Percentiles rank a stretch among this genome's conserved stretches.
Evolutionary conservation across 2,888 invertebrate genomes (phyloP).

Genomic region (Apamea epomidion): DNA sequence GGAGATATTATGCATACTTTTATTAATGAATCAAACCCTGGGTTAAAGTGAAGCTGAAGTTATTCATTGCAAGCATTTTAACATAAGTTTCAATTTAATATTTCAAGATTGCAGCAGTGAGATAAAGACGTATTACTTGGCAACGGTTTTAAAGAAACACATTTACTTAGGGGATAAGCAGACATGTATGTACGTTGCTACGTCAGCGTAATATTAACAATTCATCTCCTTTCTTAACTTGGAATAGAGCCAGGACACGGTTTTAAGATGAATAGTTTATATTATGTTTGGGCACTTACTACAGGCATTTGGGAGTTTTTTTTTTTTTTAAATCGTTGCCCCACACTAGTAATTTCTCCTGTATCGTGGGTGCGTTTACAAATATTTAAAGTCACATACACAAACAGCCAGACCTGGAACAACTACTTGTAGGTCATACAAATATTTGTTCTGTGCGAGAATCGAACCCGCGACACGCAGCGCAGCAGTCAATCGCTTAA

Average conservation of each 20-base stretch:
- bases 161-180: conserved; percentile 34
- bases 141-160: conserved; percentile 37
- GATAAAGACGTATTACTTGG: conserved; percentile 49
- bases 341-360: no score
- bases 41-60: neutral
- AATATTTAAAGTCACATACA: no score
- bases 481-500: no score
- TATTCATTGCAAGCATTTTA: neutral
- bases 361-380: no score
- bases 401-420: no score
- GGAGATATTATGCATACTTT: conserved; percentile 22
- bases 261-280: conserved; percentile 38
- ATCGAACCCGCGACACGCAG: no score
- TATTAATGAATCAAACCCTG: neutral
- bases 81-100: neutral
- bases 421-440: no score
- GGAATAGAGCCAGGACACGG: conserved; percentile 34
- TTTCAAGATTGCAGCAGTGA: conserved; percentile 4
- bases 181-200: conserved; percentile 7
- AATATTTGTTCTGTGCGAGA: no score
- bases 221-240: conserved; percentile 33
- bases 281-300: conserved; percentile 18
- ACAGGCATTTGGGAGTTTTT: neutral
- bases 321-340: no score
- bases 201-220: conserved; percentile 41